These are phyloP conservation scores for Seira ritae DNA, from an alignment of 2,888 invertebrate genomes.

Conservation along the genomic window DNA sequence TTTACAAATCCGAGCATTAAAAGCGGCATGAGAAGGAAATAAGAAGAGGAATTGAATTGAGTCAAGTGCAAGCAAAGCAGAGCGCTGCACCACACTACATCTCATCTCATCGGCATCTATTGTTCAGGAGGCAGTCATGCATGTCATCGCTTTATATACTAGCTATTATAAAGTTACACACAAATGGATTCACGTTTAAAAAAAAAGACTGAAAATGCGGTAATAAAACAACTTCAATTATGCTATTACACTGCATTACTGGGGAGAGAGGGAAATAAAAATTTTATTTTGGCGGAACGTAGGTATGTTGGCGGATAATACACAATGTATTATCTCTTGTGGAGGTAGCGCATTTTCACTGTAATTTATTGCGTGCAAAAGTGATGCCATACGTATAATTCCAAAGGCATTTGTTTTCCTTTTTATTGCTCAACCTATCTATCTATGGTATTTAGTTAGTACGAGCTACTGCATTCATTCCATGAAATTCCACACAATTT, in stretches of 20 bases:
- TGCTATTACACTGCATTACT: background rate
- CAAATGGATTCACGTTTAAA: constrained; percentile 7
- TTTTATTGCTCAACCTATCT: constrained; percentile 49
- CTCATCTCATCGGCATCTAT: constrained; percentile 12
- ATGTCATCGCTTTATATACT: constrained; percentile 55
- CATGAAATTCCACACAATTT: background rate
- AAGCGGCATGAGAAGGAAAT: no score
- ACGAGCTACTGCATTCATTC: constrained; percentile 27
- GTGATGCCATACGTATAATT: constrained; percentile 59
- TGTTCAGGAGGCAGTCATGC: constrained; percentile 60
- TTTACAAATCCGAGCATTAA: no score
- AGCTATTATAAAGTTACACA: constrained; percentile 42
- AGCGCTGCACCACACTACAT: no score
- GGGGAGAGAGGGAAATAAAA: background rate
- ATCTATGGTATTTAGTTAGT: no score
- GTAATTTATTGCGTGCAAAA: constrained; percentile 60
- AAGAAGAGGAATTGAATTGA: background rate
- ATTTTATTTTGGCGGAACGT: constrained; percentile 13
- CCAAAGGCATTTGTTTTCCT: constrained; percentile 51
- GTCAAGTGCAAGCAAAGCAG: no score
- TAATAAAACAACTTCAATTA: constrained; percentile 58
- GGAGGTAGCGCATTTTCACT: constrained; percentile 34
- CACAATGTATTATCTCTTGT: background rate
- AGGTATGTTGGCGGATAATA: no score
- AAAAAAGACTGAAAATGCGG: constrained; percentile 24